Evolutionary conservation across 2,797 vertebrate genomes (phyloP), one percentile per base, ranked within the genome.

Genomic region (Dendrocincla tyrannina): DNA sequence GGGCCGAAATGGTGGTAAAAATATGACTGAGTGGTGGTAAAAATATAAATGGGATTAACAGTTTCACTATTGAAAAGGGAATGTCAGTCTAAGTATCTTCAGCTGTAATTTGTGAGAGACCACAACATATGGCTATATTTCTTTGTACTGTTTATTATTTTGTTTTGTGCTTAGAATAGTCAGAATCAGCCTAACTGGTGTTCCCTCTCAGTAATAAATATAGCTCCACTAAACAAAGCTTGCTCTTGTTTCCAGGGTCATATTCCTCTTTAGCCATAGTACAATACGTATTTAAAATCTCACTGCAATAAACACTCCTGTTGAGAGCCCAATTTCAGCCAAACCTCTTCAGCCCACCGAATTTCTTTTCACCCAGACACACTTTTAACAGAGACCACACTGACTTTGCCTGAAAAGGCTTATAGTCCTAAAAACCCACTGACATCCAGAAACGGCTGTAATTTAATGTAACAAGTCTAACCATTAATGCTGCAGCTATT

Each of bases 1-100:
- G 60, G 42, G 20, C 46, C 69, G 33, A 69, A 84, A 52, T 22
- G 14, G 11, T 56, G n/a, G 7, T 53, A 79, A 77, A 72, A 62
- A 52, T 63, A 55, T 46, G 56, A 72, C 50, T 53, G 56, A 76
- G 35, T 22, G 14, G 11, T 56, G n/a, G 7, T 53, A 79, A 77
- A 72, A 62, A 52, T 63, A 55, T 46, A 52, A 72, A 47, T 53
- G 56, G n/a, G 56, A 72, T 50, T 53, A 46, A 46, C 20, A 46
- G 97, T 96, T 96, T 97, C 96, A 90, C 93, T 88, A 63, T 49
- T 95, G 93, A 86, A 94, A 97, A 91, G 17, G 24, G 79, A 97
- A 96, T 67, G 68, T 70, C 94, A 86, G 63, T 77, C 62, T 91
- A 73, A 89, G 60, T 37, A 60, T 87, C 52, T 89, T 94, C 63